Evolutionary conservation across 2,888 invertebrate species (phyloP).

Genomic region (Drosophila barbarae): DNA sequence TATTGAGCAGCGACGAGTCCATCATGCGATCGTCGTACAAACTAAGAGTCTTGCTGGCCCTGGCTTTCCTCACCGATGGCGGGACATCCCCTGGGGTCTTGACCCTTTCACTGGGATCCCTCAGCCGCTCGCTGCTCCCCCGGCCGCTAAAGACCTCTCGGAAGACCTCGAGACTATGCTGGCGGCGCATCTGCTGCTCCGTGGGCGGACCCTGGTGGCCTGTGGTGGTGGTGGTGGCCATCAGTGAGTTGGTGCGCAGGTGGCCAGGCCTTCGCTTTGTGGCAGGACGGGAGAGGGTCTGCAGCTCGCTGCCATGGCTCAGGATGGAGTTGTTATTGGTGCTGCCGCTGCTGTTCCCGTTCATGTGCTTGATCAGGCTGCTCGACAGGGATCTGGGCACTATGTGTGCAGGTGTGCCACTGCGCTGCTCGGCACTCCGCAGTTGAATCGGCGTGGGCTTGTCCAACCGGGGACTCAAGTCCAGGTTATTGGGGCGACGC

Average conservation of each 20-base stretch:
- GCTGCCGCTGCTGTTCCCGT: constrained; percentile 39
- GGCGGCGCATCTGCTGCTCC: constrained; percentile 80
- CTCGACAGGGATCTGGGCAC: constrained; percentile 74
- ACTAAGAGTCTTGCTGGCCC: constrained; percentile 88
- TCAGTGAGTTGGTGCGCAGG: constrained; percentile 63
- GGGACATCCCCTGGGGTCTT: constrained; percentile 92
- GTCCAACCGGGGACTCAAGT: constrained; percentile 68
- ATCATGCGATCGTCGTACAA: constrained; percentile 94
- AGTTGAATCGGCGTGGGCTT: constrained; percentile 51
- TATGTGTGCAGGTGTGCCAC: constrained; percentile 71
- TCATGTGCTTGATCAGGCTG: constrained; percentile 65
- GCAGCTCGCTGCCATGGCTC: constrained; percentile 63
- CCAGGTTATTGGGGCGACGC: constrained; percentile 77
- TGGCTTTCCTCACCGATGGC: constrained; percentile 86
- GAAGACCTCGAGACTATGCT: constrained; percentile 88
- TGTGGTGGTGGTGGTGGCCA: constrained; percentile 52
- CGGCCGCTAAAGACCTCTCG: constrained; percentile 86
- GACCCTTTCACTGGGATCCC: constrained; percentile 88
- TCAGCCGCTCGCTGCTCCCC: constrained; percentile 83
- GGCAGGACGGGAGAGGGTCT: constrained; percentile 40
- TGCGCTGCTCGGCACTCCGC: constrained; percentile 62
- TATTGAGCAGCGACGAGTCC: constrained; percentile 80
- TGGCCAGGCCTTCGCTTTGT: constrained; percentile 62
- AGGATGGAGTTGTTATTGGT: constrained; percentile 44
- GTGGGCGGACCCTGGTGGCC: constrained; percentile 42